Base-by-base conservation (phyloP, 2,888 invertebrate genomes). In the Athrips mouffetella region DNA sequence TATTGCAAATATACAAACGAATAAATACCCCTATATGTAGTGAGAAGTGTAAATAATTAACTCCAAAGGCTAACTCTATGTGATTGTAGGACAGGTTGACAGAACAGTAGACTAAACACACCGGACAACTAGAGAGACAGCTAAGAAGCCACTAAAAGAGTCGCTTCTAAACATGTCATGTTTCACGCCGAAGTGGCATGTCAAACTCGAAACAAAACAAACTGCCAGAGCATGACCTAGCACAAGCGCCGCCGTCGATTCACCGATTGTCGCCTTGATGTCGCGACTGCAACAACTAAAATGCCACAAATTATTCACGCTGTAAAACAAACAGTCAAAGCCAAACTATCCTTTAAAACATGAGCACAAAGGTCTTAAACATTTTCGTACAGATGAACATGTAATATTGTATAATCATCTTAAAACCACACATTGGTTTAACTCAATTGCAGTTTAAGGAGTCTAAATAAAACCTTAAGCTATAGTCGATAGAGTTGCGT, bases 201-300 rank as follows among this genome's bases (percentile, higher is more conserved):
- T 31, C 41, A 27, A 41, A 33, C 20, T 42, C 16, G n/a, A 67
- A 65, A 66, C 51, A 49, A 68, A 71, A 71, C 65, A 67, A 64
- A 67, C 60, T 37, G 58, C 48, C 55, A 50, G 52, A 59, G 55
- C 65, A 57, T 62, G 73, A 72, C 66, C 71, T 70, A 71, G 65
- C 70, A 58, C 70, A 69, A 65, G 66, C 65, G 31, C 16, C 31
- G 44, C n/a, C 31, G 44, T 18, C 44, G 44, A 65, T 51, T 67
- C 66, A 65, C 58, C 54, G 46, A 58, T 59, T 61, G 73, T 63
- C 70, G 69, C 68, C 70, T 55, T 47, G 31, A 46, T 59, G 70
- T 65, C 73, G 70, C 65, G 57, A 33, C 42, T 23, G 23, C 35
- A 44, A 30, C 29, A 6, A 21, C 44, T 18, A 20, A 11, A 30